Conservation (phyloP, 2,113 vertebrate genomes). For the Leucopsar rothschildi region DNA sequence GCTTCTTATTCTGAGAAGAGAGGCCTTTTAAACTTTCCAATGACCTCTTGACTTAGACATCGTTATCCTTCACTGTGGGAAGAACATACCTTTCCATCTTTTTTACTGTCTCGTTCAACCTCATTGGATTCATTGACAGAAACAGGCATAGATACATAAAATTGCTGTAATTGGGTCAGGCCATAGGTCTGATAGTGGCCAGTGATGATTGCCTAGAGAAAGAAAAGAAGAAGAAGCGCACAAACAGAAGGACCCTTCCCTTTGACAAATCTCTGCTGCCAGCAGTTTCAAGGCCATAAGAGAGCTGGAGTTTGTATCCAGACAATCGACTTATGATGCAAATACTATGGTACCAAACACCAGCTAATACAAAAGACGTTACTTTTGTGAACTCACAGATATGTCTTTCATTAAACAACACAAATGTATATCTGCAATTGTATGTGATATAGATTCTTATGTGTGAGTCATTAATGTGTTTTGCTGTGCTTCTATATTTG, state of each 20-base stretch:
- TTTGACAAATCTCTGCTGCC: background rate
- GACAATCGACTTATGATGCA: background rate
- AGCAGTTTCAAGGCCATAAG: background rate
- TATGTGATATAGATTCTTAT: background rate
- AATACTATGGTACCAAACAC: background rate
- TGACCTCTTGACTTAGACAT: slow-evolving; percentile 59
- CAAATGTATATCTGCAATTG: background rate
- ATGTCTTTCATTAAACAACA: background rate
- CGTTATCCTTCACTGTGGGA: slow-evolving; percentile 14
- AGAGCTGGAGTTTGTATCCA: background rate
- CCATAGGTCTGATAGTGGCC: slow-evolving; percentile 45
- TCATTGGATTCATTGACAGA: slow-evolving; percentile 43
- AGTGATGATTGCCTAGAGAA: background rate
- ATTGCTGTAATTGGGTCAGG: slow-evolving; percentile 59
- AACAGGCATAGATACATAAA: slow-evolving; percentile 49
- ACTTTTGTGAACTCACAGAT: background rate
- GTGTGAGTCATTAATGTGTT: background rate
- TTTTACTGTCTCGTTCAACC: slow-evolving; percentile 33
- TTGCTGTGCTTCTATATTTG: background rate
- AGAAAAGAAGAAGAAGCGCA: background rate
- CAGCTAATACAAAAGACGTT: background rate
- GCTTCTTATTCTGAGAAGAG: slow-evolving; percentile 31
- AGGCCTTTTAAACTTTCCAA: slow-evolving; percentile 21
- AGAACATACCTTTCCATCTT: slow-evolving; percentile 56
- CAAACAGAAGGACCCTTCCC: background rate